Percentiles rank a stretch among this genome's conserved stretches.
phyloP scores from a whole-genome alignment of 2,113 vertebrate species.

The Phylloscopus trochiloides region DNA sequence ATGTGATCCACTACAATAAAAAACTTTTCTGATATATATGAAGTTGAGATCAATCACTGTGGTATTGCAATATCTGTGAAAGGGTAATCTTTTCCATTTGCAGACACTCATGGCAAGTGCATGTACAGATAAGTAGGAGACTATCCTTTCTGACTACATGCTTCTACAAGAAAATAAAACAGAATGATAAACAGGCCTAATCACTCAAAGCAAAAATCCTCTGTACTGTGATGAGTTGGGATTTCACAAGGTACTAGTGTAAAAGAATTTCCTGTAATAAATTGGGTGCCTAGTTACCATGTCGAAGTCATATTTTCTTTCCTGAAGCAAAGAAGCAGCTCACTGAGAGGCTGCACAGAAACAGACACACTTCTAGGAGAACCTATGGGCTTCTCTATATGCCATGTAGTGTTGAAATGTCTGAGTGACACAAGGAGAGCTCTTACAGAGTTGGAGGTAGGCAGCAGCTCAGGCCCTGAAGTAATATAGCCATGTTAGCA shows the following conservation, averaged over 20 bases:
- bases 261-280: neutral
- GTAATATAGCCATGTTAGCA: neutral
- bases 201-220: neutral
- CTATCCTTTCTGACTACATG: neutral
- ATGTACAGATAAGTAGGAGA: neutral
- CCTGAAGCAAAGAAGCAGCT: neutral
- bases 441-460: neutral
- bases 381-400: neutral
- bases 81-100: neutral
- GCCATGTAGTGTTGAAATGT: neutral
- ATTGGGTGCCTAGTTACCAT: neutral
- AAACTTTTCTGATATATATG: neutral
- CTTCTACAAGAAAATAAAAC: neutral
- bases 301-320: neutral
- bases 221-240: neutral
- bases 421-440: neutral
- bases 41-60: neutral
- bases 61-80: neutral
- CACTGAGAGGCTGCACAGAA: neutral
- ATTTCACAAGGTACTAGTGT: neutral
- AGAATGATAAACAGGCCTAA: neutral
- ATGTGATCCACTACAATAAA: neutral
- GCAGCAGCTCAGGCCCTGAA: neutral
- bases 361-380: neutral
- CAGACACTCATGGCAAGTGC: neutral